Evolutionary conservation across 1,140 invertebrate genomes (phyloP).

Genomic region (Gryon sp.): DNA sequence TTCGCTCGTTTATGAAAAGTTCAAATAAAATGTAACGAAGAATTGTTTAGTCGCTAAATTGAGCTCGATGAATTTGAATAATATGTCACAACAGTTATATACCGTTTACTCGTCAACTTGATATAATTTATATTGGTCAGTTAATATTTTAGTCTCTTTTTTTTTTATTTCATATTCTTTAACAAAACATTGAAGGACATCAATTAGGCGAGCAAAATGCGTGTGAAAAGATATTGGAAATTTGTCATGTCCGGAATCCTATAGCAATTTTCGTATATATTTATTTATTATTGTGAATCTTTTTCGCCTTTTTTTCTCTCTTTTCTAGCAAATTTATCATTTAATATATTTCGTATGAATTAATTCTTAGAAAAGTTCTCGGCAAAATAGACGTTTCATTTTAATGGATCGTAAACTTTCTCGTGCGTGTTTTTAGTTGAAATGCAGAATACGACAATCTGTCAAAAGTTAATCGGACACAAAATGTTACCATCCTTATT

Average conservation of each 20-base stretch:
- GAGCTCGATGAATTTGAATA: constrained; percentile 35
- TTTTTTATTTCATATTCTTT: constrained; percentile 11
- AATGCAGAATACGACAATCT: constrained; percentile 39
- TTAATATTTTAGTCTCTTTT: constrained; percentile 11
- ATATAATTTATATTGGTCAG: constrained; percentile 39
- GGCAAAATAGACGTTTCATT: constrained; percentile 8
- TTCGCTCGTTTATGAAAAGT: background rate
- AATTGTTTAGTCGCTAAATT: constrained; percentile 37
- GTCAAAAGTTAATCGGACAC: constrained; percentile 36
- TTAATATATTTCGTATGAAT: constrained; percentile 1
- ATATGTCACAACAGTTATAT: constrained; percentile 29
- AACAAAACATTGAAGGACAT: background rate
- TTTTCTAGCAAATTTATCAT: constrained; percentile 7
- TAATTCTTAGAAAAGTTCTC: constrained; percentile 28
- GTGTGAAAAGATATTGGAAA: constrained; percentile 8
- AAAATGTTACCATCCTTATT: constrained; percentile 22
- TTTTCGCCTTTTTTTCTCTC: constrained; percentile 3
- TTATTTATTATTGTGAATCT: background rate
- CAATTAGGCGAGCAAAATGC: constrained; percentile 1
- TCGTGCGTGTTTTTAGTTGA: constrained; percentile 27
- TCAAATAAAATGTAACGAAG: constrained; percentile 30
- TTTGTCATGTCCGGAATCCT: constrained; percentile 12
- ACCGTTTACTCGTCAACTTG: constrained; percentile 38
- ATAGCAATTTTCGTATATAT: background rate
- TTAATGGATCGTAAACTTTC: constrained; percentile 54